Evolutionary conservation across 2,888 invertebrate species (phyloP).

Genomic region (Amblyjoppa fuscipennis): DNA sequence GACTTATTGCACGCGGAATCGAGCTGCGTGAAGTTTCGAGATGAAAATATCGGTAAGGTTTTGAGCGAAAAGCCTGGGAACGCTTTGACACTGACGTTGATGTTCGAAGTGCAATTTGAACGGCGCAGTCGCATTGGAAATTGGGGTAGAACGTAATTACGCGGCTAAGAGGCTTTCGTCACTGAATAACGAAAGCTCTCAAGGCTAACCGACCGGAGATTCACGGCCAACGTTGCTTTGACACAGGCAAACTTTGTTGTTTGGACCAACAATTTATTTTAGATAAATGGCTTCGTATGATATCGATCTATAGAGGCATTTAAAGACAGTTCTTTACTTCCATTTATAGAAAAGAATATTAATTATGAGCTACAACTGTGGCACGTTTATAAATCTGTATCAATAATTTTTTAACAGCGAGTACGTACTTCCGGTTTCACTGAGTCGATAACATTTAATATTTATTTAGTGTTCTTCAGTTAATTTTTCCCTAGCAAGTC

Average conservation of each 20-base stretch:
- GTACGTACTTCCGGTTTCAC: too few relatives aligned
- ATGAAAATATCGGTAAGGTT: conserved; percentile 9
- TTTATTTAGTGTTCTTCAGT: too few relatives aligned
- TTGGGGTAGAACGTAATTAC: conserved; percentile 1
- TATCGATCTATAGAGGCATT: too few relatives aligned
- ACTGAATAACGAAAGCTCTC: neutral
- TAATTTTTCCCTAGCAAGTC: too few relatives aligned
- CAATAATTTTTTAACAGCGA: too few relatives aligned
- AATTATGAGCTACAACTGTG: too few relatives aligned
- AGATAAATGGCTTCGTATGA: neutral
- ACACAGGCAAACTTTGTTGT: neutral
- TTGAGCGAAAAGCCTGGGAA: neutral
- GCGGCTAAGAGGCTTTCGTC: neutral
- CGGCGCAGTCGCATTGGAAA: neutral
- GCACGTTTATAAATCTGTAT: too few relatives aligned
- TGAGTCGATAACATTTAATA: too few relatives aligned
- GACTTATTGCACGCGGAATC: conserved; percentile 5
- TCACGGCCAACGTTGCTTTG: neutral
- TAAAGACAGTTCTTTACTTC: too few relatives aligned
- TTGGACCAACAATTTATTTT: neutral
- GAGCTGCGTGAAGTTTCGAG: neutral
- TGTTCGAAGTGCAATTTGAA: conserved; percentile 20
- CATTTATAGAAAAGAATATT: too few relatives aligned
- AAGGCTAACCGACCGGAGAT: too few relatives aligned
- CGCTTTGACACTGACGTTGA: neutral